These are phyloP conservation scores for Podarcis raffonei DNA, from an alignment of 2,113 vertebrate species.

Conservation along the genomic window DNA sequence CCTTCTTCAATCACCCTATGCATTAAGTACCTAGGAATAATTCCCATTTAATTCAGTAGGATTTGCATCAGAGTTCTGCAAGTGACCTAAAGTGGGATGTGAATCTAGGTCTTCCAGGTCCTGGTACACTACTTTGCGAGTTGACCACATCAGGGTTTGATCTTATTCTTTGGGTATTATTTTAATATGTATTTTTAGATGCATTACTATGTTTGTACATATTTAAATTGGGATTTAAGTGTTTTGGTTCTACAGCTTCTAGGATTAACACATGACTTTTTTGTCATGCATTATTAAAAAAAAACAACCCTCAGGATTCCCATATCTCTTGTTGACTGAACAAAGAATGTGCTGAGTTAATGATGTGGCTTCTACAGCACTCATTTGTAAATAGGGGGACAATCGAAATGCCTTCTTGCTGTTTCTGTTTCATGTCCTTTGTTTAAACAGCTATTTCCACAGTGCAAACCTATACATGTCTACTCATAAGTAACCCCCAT, in stretches of 20 bases:
- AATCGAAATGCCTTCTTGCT: accelerated
- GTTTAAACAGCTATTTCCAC: background rate
- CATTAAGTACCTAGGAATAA: background rate
- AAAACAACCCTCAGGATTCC: background rate
- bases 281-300: background rate
- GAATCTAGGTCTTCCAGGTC: background rate
- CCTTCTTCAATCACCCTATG: background rate
- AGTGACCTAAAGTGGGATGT: background rate
- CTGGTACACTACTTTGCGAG: background rate
- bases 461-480: background rate
- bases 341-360: conserved; percentile 1
- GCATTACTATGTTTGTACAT: background rate
- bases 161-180: background rate
- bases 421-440: background rate
- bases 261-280: background rate
- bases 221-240: background rate
- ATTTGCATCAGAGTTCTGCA: background rate
- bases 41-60: background rate
- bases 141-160: background rate
- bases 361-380: background rate
- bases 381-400: conserved; percentile 3
- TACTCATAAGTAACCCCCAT: background rate
- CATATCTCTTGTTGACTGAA: conserved; percentile 2
- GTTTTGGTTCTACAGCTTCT: background rate
- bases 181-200: background rate